Conservation (phyloP, 2,113 vertebrate species). For the Rhabdornis inornatus region DNA sequence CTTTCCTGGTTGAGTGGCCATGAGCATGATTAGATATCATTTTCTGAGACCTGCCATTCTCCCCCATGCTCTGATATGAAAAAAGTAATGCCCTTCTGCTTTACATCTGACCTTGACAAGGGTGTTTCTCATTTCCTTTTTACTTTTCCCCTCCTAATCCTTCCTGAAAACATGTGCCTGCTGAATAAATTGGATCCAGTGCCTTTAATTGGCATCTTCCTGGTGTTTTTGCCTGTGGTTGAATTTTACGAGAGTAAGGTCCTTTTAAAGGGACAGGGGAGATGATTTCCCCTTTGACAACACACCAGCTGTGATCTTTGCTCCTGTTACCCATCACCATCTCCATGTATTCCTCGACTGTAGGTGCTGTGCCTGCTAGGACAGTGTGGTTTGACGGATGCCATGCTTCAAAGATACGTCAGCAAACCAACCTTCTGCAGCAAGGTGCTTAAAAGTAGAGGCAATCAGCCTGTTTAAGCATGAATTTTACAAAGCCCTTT, state of each 20-base stretch:
- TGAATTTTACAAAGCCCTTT: neutral
- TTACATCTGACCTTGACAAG: slow-evolving; percentile 54
- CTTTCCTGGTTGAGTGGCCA: neutral
- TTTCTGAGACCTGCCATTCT: neutral
- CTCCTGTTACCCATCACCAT: neutral
- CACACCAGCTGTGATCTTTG: fast-evolving
- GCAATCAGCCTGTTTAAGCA: neutral
- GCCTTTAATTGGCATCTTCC: slow-evolving; percentile 32
- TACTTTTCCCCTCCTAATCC: neutral
- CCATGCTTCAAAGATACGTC: neutral
- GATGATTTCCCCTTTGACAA: neutral
- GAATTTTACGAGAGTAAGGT: neutral
- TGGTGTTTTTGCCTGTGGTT: neutral
- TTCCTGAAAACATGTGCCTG: slow-evolving; percentile 40
- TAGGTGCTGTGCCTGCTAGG: neutral
- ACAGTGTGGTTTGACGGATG: neutral
- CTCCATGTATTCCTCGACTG: neutral
- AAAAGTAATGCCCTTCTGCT: slow-evolving; percentile 24
- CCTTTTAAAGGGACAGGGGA: neutral
- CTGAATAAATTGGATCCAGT: slow-evolving; percentile 27
- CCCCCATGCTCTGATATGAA: neutral
- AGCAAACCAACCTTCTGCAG: neutral
- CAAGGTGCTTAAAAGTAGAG: neutral
- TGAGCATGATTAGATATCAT: neutral
- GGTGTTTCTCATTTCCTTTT: slow-evolving; percentile 62